Evolutionary conservation across 2,888 invertebrate genomes (phyloP).

Genomic region (Ametastegia equiseti): DNA sequence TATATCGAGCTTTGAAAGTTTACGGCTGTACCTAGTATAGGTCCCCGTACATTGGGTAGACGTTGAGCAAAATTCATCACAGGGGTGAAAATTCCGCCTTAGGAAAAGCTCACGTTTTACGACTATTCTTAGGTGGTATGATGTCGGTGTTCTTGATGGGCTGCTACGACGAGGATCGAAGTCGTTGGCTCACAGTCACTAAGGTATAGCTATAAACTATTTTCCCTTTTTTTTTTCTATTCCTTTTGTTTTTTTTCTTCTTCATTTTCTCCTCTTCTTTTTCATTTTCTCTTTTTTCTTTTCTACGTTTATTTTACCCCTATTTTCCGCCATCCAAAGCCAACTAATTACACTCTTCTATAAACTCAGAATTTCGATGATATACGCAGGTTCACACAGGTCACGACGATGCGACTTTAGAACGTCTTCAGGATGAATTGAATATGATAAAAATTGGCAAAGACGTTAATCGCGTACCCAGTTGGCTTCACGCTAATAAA

Average conservation of each 20-base stretch:
- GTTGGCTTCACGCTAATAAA: conserved; percentile 90
- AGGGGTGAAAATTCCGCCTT: not conserved
- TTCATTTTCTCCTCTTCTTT: not conserved
- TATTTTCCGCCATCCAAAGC: not conserved
- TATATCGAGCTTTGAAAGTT: conserved; percentile 27
- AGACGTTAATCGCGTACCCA: conserved; percentile 84
- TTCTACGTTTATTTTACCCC: not conserved
- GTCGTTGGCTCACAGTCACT: conserved; percentile 93
- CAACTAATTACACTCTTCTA: not conserved
- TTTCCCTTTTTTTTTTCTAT: not conserved
- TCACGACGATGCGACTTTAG: conserved; percentile 91
- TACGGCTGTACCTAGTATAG: not conserved
- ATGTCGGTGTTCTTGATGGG: conserved; percentile 98
- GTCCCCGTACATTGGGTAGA: not conserved
- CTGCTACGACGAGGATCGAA: conserved; percentile 83
- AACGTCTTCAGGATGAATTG: conserved; percentile 84
- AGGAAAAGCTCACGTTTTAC: conserved; percentile 29
- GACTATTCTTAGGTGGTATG: conserved; percentile 81
- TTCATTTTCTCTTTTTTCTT: not conserved
- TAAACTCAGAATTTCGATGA: not conserved
- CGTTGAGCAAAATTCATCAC: conserved; percentile 20
- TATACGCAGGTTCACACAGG: conserved; percentile 84
- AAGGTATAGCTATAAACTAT: conserved; percentile 78
- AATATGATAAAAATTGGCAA: conserved; percentile 90
- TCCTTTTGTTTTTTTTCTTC: not conserved